phyloP scores from a whole-genome alignment of 2,797 vertebrate genomes.

The Apogon talboti region DNA sequence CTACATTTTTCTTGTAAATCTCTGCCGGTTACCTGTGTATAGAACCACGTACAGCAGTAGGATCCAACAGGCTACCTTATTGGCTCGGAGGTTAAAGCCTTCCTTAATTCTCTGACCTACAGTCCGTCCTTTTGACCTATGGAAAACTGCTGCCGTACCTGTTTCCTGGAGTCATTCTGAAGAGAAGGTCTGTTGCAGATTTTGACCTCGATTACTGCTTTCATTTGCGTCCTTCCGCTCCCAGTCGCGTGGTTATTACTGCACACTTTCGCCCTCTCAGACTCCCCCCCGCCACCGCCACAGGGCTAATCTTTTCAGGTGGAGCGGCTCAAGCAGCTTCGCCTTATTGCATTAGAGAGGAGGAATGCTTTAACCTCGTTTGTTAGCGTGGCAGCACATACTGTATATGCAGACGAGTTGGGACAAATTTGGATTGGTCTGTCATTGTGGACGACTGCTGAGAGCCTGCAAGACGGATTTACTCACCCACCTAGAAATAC shows the following conservation, averaged over 20 bases:
- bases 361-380: conserved; percentile 59
- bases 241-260: conserved; percentile 3
- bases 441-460: conserved; percentile 7
- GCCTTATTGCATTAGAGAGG: conserved; percentile 75
- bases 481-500: conserved; percentile 1
- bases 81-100: neutral
- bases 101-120: neutral
- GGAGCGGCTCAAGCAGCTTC: conserved; percentile 67
- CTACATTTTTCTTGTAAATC: neutral
- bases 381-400: conserved; percentile 38
- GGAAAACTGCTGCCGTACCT: conserved; percentile 54
- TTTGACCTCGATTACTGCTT: conserved; percentile 72
- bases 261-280: conserved; percentile 22
- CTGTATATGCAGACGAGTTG: conserved; percentile 19
- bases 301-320: conserved; percentile 74
- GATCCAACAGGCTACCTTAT: neutral
- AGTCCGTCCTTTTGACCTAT: neutral
- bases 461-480: conserved; percentile 13
- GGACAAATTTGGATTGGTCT: conserved; percentile 30
- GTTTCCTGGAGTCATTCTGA: conserved; percentile 53
- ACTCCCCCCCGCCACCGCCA: conserved; percentile 34
- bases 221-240: conserved; percentile 68
- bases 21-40: neutral
- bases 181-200: conserved; percentile 53
- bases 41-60: conserved; percentile 2